These are phyloP conservation scores for Salvelinus namaycush DNA, from an alignment of 2,113 vertebrate species.

Conservation along the genomic window DNA sequence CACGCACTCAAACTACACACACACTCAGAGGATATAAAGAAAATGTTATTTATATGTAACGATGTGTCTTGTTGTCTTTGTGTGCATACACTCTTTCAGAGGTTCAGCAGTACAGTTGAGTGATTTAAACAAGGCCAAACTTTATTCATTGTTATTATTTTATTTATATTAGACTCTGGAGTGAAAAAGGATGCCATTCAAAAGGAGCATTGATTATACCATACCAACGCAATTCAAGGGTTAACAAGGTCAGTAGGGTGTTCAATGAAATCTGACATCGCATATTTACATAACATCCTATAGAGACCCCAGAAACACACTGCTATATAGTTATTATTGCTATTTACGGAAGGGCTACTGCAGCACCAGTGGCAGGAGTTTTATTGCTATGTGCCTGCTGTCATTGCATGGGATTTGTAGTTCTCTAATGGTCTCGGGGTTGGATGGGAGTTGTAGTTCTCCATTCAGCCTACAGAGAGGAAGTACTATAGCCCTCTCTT, in stretches of 20 bases:
- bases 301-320: slow-evolving; percentile 68
- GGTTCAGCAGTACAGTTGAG: neutral
- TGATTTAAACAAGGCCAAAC: slow-evolving; percentile 16
- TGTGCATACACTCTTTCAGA: neutral
- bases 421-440: slow-evolving; percentile 29
- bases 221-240: slow-evolving; percentile 75
- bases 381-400: slow-evolving; percentile 71
- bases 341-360: slow-evolving; percentile 73
- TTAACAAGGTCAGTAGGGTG: slow-evolving; percentile 69
- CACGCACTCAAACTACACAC: neutral
- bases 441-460: slow-evolving; percentile 55
- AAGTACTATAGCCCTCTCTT: slow-evolving; percentile 42
- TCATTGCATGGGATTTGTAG: slow-evolving; percentile 64
- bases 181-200: slow-evolving; percentile 80
- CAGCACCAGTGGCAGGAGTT: slow-evolving; percentile 65
- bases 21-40: slow-evolving; percentile 41
- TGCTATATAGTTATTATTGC: slow-evolving; percentile 72
- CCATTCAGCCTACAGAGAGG: slow-evolving; percentile 46
- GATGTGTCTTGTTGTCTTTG: neutral
- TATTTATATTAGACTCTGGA: slow-evolving; percentile 80
- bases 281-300: slow-evolving; percentile 67
- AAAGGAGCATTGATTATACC: slow-evolving; percentile 79
- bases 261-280: slow-evolving; percentile 69
- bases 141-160: slow-evolving; percentile 71
- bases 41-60: slow-evolving; percentile 64